Conservation (phyloP, 1,140 invertebrate species). For the Apis florea region DNA sequence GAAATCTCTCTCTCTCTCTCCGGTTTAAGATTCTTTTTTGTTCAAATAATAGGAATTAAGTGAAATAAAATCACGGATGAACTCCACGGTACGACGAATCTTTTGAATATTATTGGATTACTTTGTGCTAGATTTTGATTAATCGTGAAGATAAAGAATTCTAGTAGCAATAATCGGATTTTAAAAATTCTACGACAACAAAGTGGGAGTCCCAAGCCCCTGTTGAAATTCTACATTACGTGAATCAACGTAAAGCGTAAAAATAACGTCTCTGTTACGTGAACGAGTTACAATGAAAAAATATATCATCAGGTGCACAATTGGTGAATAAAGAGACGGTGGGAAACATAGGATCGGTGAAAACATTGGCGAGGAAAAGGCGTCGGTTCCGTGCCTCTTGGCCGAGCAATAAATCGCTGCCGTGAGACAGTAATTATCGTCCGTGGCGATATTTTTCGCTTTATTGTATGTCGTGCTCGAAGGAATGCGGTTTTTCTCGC, state of each 20-base stretch:
- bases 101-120: no score
- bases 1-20: no score
- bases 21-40: no score
- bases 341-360: not conserved
- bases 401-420: slow-evolving; percentile 31
- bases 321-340: slow-evolving; percentile 21
- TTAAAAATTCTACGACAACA: no score
- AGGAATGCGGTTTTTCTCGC: slow-evolving; percentile 42
- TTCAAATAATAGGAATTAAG: no score
- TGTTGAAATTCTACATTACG: slow-evolving; percentile 15
- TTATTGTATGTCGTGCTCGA: not conserved
- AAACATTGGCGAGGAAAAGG: not conserved
- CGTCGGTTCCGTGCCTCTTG: not conserved
- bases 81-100: no score
- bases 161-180: no score
- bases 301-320: not conserved
- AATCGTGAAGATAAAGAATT: no score
- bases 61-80: no score
- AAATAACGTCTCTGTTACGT: slow-evolving; percentile 4
- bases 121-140: no score
- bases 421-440: slow-evolving; percentile 37
- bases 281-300: not conserved
- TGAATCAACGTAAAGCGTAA: not conserved
- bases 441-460: slow-evolving; percentile 32
- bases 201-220: not conserved